phyloP scores from a whole-genome alignment of 2,113 vertebrate species.

The Uria aalge region DNA sequence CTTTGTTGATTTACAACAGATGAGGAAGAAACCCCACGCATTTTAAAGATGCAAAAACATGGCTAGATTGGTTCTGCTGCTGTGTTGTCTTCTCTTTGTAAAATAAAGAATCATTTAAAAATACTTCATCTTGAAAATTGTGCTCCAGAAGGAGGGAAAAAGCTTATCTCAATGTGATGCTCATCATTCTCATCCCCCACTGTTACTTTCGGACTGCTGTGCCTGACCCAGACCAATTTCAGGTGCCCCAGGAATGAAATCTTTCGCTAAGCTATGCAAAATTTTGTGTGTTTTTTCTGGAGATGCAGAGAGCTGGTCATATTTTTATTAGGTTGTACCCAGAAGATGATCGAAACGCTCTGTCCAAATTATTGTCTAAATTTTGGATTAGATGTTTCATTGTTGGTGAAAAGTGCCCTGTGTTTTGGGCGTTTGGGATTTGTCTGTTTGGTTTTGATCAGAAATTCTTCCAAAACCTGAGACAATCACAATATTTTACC shows the following conservation, averaged over 20 bases:
- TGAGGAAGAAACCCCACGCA: rapidly evolving
- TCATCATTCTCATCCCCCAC: not conserved
- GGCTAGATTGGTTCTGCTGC: not conserved
- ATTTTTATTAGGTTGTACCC: not conserved
- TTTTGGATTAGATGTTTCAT: not conserved
- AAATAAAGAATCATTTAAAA: not conserved
- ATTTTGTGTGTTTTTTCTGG: not conserved
- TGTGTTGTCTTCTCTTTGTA: not conserved
- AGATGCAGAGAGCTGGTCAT: not conserved
- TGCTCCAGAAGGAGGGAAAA: not conserved
- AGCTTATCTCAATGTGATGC: not conserved
- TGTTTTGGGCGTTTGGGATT: not conserved
- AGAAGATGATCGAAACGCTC: not conserved
- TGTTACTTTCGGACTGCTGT: not conserved
- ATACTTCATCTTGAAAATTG: not conserved
- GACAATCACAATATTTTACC: not conserved
- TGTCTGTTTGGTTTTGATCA: not conserved
- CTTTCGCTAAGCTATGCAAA: not conserved
- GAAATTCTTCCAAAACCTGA: not conserved
- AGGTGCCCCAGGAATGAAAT: not conserved
- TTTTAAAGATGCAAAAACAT: not conserved
- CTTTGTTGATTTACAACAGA: not conserved
- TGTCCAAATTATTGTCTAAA: not conserved
- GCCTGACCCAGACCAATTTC: not conserved
- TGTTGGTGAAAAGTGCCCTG: not conserved